These are phyloP conservation scores for Scomber japonicus DNA, from an alignment of 2,113 vertebrate genomes.

Conservation along the genomic window DNA sequence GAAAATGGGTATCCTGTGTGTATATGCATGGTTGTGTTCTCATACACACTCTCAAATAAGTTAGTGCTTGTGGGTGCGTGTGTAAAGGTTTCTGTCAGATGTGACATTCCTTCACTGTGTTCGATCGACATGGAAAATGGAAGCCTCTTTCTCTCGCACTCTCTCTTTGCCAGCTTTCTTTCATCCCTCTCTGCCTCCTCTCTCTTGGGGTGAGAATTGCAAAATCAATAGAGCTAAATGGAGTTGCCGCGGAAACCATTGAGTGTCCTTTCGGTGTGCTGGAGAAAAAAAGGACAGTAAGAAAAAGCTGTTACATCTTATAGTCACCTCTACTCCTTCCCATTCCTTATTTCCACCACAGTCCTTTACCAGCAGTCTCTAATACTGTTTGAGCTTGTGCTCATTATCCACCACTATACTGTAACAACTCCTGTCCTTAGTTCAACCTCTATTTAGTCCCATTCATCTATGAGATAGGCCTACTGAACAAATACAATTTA, in stretches of 20 bases:
- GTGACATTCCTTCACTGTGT: slow-evolving; percentile 71
- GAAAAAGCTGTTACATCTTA: slow-evolving; percentile 63
- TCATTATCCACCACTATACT: slow-evolving; percentile 36
- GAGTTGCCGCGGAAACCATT: slow-evolving; percentile 81
- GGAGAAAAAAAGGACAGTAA: slow-evolving; percentile 72
- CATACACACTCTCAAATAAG: slow-evolving; percentile 28
- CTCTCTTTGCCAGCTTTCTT: slow-evolving; percentile 63
- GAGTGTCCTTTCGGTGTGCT: slow-evolving; percentile 83
- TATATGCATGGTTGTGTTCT: slow-evolving; percentile 1
- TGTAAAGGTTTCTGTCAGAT: slow-evolving; percentile 50
- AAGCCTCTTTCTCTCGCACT: slow-evolving; percentile 51
- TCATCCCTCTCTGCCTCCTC: slow-evolving; percentile 57
- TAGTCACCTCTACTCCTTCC: slow-evolving; percentile 44
- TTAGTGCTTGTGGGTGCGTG: slow-evolving; percentile 22
- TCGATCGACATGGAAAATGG: slow-evolving; percentile 67
- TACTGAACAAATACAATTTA: not conserved
- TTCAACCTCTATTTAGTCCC: not conserved
- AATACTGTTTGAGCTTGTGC: slow-evolving; percentile 24
- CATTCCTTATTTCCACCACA: slow-evolving; percentile 1
- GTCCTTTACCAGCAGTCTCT: slow-evolving; percentile 25
- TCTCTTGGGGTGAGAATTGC: slow-evolving; percentile 75
- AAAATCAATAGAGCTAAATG: slow-evolving; percentile 88
- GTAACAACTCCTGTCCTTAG: not conserved
- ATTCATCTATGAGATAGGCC: not conserved
- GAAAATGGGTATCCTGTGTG: slow-evolving; percentile 29